phyloP scores from a whole-genome alignment of 2,888 invertebrate species.

The Chrysopilus asiliformis region DNA sequence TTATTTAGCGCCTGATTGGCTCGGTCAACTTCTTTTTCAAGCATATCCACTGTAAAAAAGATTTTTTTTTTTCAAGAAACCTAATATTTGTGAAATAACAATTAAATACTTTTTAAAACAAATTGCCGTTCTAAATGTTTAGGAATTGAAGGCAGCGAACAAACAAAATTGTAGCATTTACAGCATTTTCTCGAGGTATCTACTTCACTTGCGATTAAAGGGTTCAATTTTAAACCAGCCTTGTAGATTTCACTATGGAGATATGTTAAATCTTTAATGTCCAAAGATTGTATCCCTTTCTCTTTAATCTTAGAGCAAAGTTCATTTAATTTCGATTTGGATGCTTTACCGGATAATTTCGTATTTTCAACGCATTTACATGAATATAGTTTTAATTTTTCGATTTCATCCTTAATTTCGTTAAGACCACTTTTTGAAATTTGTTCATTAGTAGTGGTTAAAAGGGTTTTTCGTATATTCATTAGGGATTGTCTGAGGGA shows the following conservation, averaged over 20 bases:
- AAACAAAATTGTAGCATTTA: conserved; percentile 22
- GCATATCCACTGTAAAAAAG: too few species aligned
- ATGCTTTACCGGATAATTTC: conserved; percentile 25
- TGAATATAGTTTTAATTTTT: conserved; percentile 20
- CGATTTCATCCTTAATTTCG: conserved; percentile 20
- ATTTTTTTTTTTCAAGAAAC: too few species aligned
- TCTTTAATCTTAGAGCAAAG: conserved; percentile 28
- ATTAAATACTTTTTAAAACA: conserved; percentile 23
- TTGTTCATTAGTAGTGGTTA: too few species aligned
- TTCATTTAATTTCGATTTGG: conserved; percentile 18
- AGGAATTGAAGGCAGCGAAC: conserved; percentile 18
- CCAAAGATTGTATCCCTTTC: conserved; percentile 22
- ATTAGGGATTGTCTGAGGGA: neutral
- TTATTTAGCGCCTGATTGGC: too few species aligned
- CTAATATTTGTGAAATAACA: too few species aligned
- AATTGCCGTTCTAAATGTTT: conserved; percentile 26
- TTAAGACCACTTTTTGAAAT: too few species aligned
- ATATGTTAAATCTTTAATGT: conserved; percentile 25
- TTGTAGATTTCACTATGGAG: conserved; percentile 27
- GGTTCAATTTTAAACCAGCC: conserved; percentile 22
- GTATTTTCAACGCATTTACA: conserved; percentile 25
- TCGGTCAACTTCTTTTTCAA: too few species aligned
- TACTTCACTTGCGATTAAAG: conserved; percentile 10
- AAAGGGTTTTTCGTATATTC: too few species aligned
- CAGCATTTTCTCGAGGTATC: conserved; percentile 20